These are phyloP conservation scores for Leucania comma DNA, from an alignment of 2,888 invertebrate species.

Conservation along the genomic window DNA sequence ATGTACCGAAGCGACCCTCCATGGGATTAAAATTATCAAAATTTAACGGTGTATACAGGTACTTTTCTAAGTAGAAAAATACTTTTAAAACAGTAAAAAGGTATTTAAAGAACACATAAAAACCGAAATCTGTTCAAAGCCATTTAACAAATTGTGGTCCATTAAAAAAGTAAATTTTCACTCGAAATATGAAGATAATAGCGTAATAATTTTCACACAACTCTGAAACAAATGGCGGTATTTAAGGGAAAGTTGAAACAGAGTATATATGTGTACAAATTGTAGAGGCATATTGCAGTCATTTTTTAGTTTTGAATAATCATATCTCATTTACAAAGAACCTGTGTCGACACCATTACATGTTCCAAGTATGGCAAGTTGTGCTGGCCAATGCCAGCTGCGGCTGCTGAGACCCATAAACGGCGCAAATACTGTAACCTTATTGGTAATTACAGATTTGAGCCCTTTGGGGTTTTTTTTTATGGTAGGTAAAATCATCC, in stretches of 20 bases:
- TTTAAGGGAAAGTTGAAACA: conserved; percentile 13
- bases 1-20: too few species aligned
- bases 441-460: too few species aligned
- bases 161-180: conserved; percentile 27
- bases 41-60: too few species aligned
- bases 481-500: too few species aligned
- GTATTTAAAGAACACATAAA: conserved; percentile 11
- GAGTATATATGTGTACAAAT: background rate
- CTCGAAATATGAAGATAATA: conserved; percentile 42
- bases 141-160: conserved; percentile 22
- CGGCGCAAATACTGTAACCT: too few species aligned
- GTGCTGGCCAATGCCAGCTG: too few species aligned
- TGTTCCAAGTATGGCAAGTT: too few species aligned
- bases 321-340: background rate
- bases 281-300: background rate
- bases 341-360: too few species aligned
- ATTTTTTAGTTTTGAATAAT: conserved; percentile 11
- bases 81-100: background rate
- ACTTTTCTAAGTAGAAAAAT: too few species aligned
- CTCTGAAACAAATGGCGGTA: conserved; percentile 31
- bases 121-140: conserved; percentile 12
- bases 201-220: conserved; percentile 48
- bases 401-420: too few species aligned
- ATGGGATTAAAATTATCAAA: too few species aligned
- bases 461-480: too few species aligned